phyloP scores from a whole-genome alignment of 2,797 vertebrate genomes.

The Aselliscus stoliczkanus region DNA sequence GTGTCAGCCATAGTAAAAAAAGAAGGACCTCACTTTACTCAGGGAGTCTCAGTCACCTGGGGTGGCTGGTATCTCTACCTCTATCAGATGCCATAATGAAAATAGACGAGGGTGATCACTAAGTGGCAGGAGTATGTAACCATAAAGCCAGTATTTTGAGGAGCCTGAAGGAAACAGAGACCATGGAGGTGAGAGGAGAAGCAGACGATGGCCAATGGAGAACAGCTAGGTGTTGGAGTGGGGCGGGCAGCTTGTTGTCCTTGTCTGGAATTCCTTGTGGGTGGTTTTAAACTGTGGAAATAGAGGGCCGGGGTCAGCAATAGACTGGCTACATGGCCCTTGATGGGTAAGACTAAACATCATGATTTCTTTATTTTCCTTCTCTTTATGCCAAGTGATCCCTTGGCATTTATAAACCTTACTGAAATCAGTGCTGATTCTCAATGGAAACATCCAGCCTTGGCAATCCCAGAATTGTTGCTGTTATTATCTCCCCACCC shows the following conservation, averaged over 20 bases:
- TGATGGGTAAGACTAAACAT: not conserved
- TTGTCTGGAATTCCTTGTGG: not conserved
- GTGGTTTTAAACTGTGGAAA: not conserved
- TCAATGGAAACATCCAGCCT: not conserved
- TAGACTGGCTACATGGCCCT: not conserved
- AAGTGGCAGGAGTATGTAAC: too few relatives aligned
- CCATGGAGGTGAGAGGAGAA: not conserved
- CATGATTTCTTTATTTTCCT: not conserved
- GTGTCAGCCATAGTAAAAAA: rapidly evolving
- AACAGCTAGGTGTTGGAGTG: not conserved
- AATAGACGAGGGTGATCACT: not conserved
- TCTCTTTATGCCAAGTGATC: not conserved
- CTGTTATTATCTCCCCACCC: not conserved
- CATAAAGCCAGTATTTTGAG: not conserved
- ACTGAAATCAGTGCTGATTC: not conserved
- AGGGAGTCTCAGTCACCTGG: too few relatives aligned
- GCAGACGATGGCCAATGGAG: not conserved
- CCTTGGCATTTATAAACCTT: not conserved
- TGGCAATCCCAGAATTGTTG: not conserved
- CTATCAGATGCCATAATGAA: not conserved
- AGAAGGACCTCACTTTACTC: not conserved
- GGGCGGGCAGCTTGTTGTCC: not conserved
- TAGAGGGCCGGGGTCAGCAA: not conserved
- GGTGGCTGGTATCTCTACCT: not conserved
- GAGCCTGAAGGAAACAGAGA: not conserved